Conservation (phyloP, 2,113 vertebrate species). For the Albula glossodonta region DNA sequence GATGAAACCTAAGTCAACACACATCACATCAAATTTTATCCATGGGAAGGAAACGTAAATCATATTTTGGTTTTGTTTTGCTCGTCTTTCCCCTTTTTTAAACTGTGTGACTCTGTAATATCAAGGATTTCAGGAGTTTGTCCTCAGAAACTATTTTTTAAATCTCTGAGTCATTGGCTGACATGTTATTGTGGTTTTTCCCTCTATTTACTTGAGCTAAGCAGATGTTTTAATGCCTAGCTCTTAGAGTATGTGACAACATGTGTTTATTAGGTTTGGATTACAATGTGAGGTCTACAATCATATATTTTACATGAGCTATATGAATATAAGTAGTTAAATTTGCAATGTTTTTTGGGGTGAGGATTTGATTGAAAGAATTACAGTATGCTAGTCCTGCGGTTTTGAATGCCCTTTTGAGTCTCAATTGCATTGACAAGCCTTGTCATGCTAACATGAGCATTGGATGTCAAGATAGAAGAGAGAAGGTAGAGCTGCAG, state of each 20-base stretch:
- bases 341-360: neutral
- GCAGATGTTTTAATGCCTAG: neutral
- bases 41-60: neutral
- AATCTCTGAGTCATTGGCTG: neutral
- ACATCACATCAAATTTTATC: constrained; percentile 4
- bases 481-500: constrained; percentile 40
- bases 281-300: neutral
- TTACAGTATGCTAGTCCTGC: constrained; percentile 34
- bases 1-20: neutral
- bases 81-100: neutral
- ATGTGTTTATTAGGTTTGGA: no score
- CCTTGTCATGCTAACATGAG: constrained; percentile 49
- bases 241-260: neutral
- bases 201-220: neutral
- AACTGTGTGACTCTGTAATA: neutral
- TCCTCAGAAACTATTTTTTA: neutral
- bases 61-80: neutral
- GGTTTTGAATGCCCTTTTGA: constrained; percentile 1
- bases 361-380: constrained; percentile 39
- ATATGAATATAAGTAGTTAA: neutral
- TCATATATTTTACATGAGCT: neutral
- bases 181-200: neutral
- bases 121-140: neutral
- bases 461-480: constrained; percentile 51
- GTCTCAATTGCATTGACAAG: constrained; percentile 40